These are phyloP conservation scores for Cepaea hortensis DNA, from an alignment of 2,888 invertebrate species.

Conservation along the genomic window DNA sequence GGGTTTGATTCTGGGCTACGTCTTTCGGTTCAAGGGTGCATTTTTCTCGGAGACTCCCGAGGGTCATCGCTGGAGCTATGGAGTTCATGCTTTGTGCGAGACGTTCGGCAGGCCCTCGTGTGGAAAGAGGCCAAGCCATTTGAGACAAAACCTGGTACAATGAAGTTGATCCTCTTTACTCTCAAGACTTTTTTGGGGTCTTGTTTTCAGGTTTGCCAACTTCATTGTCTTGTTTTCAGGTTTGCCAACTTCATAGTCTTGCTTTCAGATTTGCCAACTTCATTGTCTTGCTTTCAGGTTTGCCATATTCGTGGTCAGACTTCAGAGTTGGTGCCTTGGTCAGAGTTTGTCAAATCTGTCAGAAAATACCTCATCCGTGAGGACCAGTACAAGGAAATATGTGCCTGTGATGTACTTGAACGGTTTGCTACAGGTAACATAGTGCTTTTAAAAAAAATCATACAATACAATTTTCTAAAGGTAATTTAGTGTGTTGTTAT, in stretches of 20 bases:
- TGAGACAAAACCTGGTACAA: no score
- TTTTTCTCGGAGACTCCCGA: no score
- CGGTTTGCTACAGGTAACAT: constrained; percentile 46
- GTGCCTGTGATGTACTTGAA: constrained; percentile 45
- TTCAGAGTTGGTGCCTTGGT: constrained; percentile 4
- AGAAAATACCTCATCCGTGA: constrained; percentile 42
- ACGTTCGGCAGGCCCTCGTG: no score
- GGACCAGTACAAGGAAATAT: constrained; percentile 38
- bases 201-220: no score
- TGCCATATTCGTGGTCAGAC: constrained; percentile 6
- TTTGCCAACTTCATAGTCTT: neutral
- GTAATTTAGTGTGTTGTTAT: neutral
- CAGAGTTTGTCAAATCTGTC: constrained; percentile 33
- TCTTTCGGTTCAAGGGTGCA: no score
- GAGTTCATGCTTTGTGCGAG: no score
- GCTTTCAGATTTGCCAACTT: neutral
- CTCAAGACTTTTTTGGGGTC: no score
- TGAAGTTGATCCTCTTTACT: no score
- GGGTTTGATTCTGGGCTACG: no score
- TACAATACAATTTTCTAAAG: no score
- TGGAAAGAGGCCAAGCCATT: no score
- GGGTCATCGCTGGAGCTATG: no score
- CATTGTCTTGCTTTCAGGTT: neutral
- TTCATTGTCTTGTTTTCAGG: neutral
- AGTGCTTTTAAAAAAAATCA: neutral